Evolutionary conservation across 2,888 invertebrate genomes (phyloP), one percentile per base, ranked within the genome.

Genomic region (Nemotelus nigrinus): DNA sequence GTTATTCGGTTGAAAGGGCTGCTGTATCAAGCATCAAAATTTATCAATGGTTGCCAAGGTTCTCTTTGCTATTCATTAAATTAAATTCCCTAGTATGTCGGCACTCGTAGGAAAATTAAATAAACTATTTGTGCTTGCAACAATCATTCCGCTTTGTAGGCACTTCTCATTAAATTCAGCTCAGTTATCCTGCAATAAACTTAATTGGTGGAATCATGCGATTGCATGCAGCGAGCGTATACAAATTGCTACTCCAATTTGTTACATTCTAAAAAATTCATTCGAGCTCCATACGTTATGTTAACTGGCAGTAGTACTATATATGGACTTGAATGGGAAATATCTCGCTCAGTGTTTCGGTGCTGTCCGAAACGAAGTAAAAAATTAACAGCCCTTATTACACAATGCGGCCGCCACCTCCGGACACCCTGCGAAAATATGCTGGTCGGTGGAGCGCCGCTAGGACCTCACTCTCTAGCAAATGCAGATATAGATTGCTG

Each of bases 231-330:
- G 41, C 65, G 41, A 65, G 45, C 65, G 45, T 47, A 44, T 45
- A 65, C 47, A 65, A 47, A 65, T 65, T 65, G 65, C 47, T 65
- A 10, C 43, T 41, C 45, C 65, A 41, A 65, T 65, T 65, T 65
- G 45, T 65, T 45, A 47, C 65, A 45, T 65, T 65, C 65, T 44
- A 65, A 65, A 44, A 45, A 45, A 65, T 41, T 10, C 44, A 53
- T 53, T 47, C 41, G 4, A 0, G 41, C 39, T 7, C 7, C 60
- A 41, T 60, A 60, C 5, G 41, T 58, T 60, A 39, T 43, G 3
- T 7, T 39, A 39, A 25, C 25, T 25, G 25, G 25, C 25, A 25
- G 25, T 25, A 25, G 25, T 25, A 25, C 25, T 25, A 25, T 25
- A 25, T 25, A 25, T 25, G 25, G 25, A 25, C 25, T 25, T 25